Percentiles rank a stretch among this genome's conserved stretches.
Evolutionary conservation across 2,888 invertebrate species (phyloP).

Genomic region (Alviniconcha strummeri): DNA sequence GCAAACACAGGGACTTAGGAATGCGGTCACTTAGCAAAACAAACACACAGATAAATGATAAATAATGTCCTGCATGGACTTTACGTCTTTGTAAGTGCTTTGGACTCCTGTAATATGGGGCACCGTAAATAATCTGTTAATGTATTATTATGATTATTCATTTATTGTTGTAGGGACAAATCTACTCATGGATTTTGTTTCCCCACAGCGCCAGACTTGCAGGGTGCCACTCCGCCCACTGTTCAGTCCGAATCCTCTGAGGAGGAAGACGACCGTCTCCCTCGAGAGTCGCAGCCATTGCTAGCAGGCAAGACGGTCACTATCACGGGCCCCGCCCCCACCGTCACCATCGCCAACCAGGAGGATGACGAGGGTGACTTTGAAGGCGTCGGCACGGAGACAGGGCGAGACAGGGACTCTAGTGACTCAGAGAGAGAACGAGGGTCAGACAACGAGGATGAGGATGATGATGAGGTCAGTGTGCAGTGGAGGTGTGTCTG

Average conservation of each 20-base stretch:
- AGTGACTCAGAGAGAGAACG: slow-evolving; percentile 36
- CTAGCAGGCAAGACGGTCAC: slow-evolving; percentile 57
- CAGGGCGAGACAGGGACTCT: slow-evolving; percentile 40
- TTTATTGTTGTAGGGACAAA: background rate
- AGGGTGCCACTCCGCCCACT: slow-evolving; percentile 47
- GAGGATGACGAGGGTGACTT: slow-evolving; percentile 43
- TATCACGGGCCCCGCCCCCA: slow-evolving; percentile 45
- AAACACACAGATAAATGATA: no score
- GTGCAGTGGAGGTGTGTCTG: background rate
- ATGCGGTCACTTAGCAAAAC: no score
- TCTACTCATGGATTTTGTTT: background rate
- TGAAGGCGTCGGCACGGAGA: slow-evolving; percentile 38
- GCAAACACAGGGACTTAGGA: no score
- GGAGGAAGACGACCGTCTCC: slow-evolving; percentile 56
- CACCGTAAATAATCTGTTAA: no score
- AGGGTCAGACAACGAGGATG: slow-evolving; percentile 32
- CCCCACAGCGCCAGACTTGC: slow-evolving; percentile 56
- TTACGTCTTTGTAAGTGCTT: no score
- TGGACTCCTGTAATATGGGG: no score
- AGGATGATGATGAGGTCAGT: slow-evolving; percentile 37
- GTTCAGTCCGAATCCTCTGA: slow-evolving; percentile 46
- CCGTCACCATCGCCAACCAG: slow-evolving; percentile 33
- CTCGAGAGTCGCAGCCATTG: slow-evolving; percentile 59
- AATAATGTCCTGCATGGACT: no score
- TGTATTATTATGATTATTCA: background rate